Conservation (phyloP, 2,113 vertebrate genomes). For the Dinomys branickii region DNA sequence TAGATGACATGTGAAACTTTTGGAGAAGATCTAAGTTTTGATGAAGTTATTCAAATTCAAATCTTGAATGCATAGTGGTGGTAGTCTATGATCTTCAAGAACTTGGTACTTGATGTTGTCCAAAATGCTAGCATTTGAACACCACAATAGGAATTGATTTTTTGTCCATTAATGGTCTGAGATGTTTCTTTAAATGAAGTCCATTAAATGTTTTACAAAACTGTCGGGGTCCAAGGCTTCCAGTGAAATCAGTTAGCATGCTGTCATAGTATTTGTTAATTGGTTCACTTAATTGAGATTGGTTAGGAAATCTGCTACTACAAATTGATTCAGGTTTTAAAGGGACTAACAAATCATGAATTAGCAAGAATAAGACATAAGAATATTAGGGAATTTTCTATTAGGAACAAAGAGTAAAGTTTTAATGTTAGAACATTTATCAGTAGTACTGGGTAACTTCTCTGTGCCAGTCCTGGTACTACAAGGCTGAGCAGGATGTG, state of each 20-base stretch:
- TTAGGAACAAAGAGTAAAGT: neutral
- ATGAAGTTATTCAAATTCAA: neutral
- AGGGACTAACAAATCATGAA: neutral
- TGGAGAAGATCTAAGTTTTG: neutral
- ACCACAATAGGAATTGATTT: constrained; percentile 43
- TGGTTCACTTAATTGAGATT: neutral
- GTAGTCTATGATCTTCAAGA: neutral
- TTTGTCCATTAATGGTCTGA: constrained; percentile 46
- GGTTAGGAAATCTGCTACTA: neutral
- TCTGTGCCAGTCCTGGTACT: neutral
- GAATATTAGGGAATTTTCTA: neutral
- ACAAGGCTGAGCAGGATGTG: neutral
- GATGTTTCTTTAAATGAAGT: constrained; percentile 65
- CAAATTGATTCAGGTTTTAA: neutral
- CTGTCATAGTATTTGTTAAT: neutral
- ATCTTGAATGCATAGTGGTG: neutral
- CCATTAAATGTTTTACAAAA: constrained; percentile 68
- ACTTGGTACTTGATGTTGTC: neutral
- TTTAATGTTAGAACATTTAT: neutral
- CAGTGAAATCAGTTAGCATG: neutral
- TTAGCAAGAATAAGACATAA: neutral
- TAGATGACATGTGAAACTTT: neutral
- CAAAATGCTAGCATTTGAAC: constrained; percentile 44
- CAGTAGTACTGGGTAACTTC: neutral
- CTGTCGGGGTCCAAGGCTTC: neutral